Evolutionary conservation across 2,888 invertebrate species (phyloP).

Genomic region (Zonitis immaculata): DNA sequence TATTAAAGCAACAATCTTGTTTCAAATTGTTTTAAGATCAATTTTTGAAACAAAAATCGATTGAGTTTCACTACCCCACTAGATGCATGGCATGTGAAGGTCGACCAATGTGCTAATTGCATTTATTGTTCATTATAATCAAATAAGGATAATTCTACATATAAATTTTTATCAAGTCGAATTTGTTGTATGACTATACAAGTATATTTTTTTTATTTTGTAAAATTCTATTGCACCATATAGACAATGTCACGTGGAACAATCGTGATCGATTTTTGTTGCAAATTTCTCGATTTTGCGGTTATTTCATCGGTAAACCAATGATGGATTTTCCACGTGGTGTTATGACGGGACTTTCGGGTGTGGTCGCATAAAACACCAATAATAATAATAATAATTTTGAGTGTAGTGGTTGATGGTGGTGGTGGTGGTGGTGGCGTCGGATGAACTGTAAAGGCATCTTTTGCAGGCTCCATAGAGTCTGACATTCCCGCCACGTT

Average conservation of each 20-base stretch:
- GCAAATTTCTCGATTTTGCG: too few relatives aligned
- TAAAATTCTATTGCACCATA: too few relatives aligned
- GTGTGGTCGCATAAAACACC: conserved; percentile 12
- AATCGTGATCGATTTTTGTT: too few relatives aligned
- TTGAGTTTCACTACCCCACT: conserved; percentile 3
- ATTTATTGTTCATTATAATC: too few relatives aligned
- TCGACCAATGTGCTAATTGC: background rate
- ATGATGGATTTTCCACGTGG: conserved; percentile 4
- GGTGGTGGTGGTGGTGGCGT: background rate
- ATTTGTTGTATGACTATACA: too few relatives aligned
- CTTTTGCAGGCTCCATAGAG: conserved; percentile 31
- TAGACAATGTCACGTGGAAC: too few relatives aligned
- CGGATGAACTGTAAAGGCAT: conserved; percentile 5
- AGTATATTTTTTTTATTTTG: too few relatives aligned
- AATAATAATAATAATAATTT: background rate
- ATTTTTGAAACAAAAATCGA: conserved; percentile 1
- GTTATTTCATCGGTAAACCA: too few relatives aligned
- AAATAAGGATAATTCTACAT: too few relatives aligned
- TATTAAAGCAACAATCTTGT: too few relatives aligned
- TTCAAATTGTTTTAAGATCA: background rate
- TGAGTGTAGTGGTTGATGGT: background rate
- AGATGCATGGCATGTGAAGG: background rate
- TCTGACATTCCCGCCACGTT: conserved; percentile 38
- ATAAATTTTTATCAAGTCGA: too few relatives aligned
- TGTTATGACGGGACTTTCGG: conserved; percentile 15